These are phyloP conservation scores for Acromyrmex heyeri DNA, from an alignment of 1,140 invertebrate genomes.

Conservation along the genomic window DNA sequence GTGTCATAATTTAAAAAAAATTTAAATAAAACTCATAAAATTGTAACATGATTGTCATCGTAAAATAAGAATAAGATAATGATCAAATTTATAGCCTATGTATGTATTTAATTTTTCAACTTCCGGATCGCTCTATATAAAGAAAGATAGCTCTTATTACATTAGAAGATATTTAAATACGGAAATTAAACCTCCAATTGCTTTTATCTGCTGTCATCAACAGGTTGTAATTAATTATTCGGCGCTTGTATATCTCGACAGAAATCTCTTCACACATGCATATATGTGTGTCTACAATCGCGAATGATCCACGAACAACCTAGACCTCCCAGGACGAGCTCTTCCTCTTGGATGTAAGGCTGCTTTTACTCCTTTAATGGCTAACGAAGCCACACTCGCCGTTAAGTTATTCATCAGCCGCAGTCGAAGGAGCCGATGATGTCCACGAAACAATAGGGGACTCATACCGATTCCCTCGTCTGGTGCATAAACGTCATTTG, in stretches of 20 bases:
- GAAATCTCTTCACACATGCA: neutral
- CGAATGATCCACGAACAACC: neutral
- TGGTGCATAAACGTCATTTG: neutral
- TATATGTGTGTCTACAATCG: neutral
- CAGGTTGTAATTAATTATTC: slow-evolving; percentile 21
- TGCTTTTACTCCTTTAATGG: slow-evolving; percentile 10
- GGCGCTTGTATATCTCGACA: neutral
- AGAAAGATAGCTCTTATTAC: neutral
- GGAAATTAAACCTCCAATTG: neutral
- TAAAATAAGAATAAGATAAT: no score
- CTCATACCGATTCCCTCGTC: neutral
- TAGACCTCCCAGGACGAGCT: neutral
- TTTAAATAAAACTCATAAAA: no score
- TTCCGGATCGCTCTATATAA: neutral
- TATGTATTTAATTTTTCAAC: neutral
- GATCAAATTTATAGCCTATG: no score
- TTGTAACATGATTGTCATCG: no score
- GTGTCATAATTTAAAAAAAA: neutral
- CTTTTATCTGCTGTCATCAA: slow-evolving; percentile 10
- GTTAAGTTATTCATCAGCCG: slow-evolving; percentile 23
- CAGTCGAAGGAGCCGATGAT: neutral
- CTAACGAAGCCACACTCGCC: neutral
- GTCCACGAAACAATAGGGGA: slow-evolving; percentile 11
- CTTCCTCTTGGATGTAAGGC: neutral
- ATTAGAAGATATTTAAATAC: neutral